A percentile compares a stretch with the other conserved stretches of the same genome.
phyloP scores from a whole-genome alignment of 2,113 vertebrate species.

The Myotis yumanensis region DNA sequence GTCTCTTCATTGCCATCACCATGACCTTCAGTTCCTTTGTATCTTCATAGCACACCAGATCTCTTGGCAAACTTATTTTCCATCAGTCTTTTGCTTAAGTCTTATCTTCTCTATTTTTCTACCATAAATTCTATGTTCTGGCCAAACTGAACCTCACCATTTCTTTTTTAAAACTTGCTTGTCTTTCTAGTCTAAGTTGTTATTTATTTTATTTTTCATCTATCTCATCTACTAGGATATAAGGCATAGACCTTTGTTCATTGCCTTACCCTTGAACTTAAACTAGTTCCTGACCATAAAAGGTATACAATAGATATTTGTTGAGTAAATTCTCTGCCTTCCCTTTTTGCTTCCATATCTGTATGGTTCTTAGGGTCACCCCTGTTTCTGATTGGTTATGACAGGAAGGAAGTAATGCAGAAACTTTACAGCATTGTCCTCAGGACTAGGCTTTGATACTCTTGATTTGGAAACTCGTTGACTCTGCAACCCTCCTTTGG shows the following conservation, averaged over 20 bases:
- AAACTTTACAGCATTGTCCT: background rate
- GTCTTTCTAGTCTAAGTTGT: background rate
- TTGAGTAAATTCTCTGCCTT: background rate
- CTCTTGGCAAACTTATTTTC: background rate
- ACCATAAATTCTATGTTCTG: background rate
- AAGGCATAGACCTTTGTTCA: background rate
- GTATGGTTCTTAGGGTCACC: background rate
- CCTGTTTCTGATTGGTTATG: background rate
- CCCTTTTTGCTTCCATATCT: background rate
- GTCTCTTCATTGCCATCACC: background rate
- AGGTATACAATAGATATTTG: background rate
- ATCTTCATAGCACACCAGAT: background rate
- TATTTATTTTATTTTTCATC: constrained; percentile 12
- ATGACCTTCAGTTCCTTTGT: background rate
- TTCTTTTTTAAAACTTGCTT: background rate
- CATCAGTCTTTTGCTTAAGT: background rate
- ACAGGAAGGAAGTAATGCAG: background rate
- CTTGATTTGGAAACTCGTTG: background rate
- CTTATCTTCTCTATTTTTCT: background rate
- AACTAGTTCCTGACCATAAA: background rate
- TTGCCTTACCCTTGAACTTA: background rate
- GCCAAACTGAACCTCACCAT: background rate
- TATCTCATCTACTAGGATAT: background rate
- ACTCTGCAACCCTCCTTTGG: background rate
- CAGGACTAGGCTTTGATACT: background rate